phyloP scores from a whole-genome alignment of 2,888 invertebrate species.

The Doris montereyensis region DNA sequence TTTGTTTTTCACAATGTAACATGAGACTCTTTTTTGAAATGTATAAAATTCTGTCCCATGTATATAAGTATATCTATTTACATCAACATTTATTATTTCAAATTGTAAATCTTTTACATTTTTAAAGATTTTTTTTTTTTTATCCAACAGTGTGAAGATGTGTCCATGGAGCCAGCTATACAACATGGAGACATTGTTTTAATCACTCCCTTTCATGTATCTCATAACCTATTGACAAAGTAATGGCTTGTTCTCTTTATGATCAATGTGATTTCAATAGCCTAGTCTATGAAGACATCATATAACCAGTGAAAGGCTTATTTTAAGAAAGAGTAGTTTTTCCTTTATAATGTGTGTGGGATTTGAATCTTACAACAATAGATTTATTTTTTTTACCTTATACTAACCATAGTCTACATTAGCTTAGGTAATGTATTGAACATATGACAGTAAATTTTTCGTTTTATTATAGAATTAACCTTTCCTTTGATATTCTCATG shows the following conservation, averaged over 20 bases:
- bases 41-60: no score
- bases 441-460: no score
- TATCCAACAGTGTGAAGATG: conserved; percentile 84
- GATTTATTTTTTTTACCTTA: background rate
- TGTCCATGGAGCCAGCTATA: conserved; percentile 94
- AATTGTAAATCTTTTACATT: no score
- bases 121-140: background rate
- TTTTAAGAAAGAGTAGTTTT: background rate
- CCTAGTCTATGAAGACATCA: background rate
- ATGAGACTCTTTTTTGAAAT: no score
- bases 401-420: no score
- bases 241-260: conserved; percentile 43
- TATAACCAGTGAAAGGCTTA: background rate
- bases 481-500: no score
- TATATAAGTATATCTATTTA: no score
- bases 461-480: no score
- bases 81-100: no score
- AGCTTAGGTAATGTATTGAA: no score
- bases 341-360: background rate
- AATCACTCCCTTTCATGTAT: conserved; percentile 83
- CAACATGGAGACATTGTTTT: conserved; percentile 85
- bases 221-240: conserved; percentile 51
- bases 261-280: background rate
- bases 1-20: no score
- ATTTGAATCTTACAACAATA: background rate